Conservation (phyloP, 1,140 invertebrate genomes). For the Littorina saxatilis region DNA sequence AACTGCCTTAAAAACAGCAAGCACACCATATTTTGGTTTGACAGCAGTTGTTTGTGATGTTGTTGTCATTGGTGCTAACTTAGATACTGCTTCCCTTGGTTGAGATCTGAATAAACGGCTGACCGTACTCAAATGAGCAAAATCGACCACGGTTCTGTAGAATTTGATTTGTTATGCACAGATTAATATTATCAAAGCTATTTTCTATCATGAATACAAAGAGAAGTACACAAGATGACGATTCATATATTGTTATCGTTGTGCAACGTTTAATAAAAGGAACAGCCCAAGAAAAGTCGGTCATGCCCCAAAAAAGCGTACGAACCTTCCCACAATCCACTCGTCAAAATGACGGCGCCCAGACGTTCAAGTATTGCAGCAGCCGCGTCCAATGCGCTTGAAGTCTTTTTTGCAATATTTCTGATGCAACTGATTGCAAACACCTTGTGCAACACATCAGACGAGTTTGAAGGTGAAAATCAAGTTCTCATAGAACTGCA, state of each 20-base stretch:
- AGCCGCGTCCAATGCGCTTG: neutral
- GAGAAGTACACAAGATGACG: neutral
- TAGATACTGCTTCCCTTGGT: slow-evolving; percentile 14
- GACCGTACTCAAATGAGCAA: too few species aligned
- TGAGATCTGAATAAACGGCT: too few species aligned
- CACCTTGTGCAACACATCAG: slow-evolving; percentile 24
- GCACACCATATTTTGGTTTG: too few species aligned
- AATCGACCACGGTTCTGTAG: too few species aligned
- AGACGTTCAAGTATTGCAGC: neutral
- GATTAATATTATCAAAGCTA: too few species aligned
- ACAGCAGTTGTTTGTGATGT: neutral
- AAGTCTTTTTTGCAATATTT: slow-evolving; percentile 5
- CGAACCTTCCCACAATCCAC: neutral
- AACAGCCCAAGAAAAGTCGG: slow-evolving; percentile 9
- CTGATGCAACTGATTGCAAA: slow-evolving; percentile 33
- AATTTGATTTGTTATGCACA: too few species aligned
- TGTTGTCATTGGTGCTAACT: slow-evolving; percentile 26
- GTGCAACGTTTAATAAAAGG: neutral
- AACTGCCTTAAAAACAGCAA: too few species aligned
- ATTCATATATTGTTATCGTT: neutral
- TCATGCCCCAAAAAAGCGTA: neutral
- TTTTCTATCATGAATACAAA: too few species aligned
- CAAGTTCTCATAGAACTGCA: too few species aligned
- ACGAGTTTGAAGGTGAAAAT: slow-evolving; percentile 32
- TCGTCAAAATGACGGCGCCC: slow-evolving; percentile 31